Evolutionary conservation across 2,113 vertebrate genomes (phyloP).

Genomic region (Scolopax mira): DNA sequence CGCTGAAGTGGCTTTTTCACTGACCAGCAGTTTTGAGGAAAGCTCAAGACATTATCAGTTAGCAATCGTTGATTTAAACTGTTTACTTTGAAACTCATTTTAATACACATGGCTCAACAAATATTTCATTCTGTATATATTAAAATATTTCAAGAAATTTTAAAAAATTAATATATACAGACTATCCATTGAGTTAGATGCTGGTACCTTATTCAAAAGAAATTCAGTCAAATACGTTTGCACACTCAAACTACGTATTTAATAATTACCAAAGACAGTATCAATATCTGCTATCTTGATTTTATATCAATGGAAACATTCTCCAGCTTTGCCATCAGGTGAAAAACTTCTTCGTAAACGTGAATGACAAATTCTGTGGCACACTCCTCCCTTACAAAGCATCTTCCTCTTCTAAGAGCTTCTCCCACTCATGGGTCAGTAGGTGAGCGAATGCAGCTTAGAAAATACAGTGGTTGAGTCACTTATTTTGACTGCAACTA

Average conservation of each 20-base stretch:
- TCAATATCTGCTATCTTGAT: not conserved
- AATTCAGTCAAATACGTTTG: not conserved
- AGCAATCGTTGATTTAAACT: not conserved
- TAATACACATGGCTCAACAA: not conserved
- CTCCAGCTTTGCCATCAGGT: not conserved
- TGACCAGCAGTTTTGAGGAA: slow-evolving; percentile 34
- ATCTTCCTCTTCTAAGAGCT: not conserved
- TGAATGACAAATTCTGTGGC: not conserved
- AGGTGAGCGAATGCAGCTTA: not conserved
- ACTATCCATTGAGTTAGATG: not conserved
- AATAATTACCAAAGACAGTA: not conserved
- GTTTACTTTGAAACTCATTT: not conserved
- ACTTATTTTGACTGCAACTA: not conserved
- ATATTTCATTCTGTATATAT: not conserved
- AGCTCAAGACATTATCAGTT: not conserved
- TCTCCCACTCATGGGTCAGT: not conserved
- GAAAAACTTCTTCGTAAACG: not conserved
- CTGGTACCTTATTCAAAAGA: not conserved
- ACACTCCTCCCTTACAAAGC: not conserved
- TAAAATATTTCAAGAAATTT: not conserved
- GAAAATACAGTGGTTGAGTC: not conserved
- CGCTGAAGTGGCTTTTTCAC: slow-evolving; percentile 33
- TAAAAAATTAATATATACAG: not conserved
- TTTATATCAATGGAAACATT: not conserved
- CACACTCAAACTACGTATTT: not conserved